Base-by-base conservation (phyloP, 2,113 vertebrate genomes). In the Mus pahari region DNA sequence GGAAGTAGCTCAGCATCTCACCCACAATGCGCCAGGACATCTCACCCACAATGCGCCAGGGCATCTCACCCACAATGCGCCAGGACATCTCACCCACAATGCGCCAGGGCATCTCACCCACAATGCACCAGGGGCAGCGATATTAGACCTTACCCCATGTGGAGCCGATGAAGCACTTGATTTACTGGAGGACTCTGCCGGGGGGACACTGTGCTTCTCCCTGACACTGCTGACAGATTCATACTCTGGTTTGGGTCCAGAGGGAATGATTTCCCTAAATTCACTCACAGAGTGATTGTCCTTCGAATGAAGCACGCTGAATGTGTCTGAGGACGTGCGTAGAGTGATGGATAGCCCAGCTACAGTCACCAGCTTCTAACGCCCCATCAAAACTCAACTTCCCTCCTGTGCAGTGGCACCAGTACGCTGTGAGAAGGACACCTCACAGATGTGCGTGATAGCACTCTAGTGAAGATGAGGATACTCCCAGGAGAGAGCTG, bases 221-320 rank as follows among this genome's bases (percentile, higher is more conserved):
- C 86, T 7, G 12, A 17, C 70, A 60, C 24, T 48, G 31, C 75
- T 5, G 75, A 71, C 74, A 95, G 90, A 90, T 88, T 95, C 95
- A 26, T 64, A 60, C 86, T 78, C 4, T 77, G 58, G 70, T 94
- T 55, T 19, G 66, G 36, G 42, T 83, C 73, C 96, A 89, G 50
- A 81, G 88, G 92, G 73, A 83, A 53, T 79, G 89, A 86, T 87
- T 94, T 83, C 78, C 92, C 86, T 91, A 92, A 96, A 90, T 91
- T 94, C 92, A 70, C 66, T 82, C 91, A 92, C 90, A 86, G 82
- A 89, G 48, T 89, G 74, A 92, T 89, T 74, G 90, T 86, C 89
- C 86, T 96, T 81, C 55, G 66, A 91, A 94, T 78, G 81, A 84
- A 89, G 82, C 66, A 92, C 90, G 94, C 94, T 95, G 90, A 89